Evolutionary conservation across 2,888 invertebrate species (phyloP), one percentile per base, ranked within the genome.

Genomic region (Heteropelma amictum): DNA sequence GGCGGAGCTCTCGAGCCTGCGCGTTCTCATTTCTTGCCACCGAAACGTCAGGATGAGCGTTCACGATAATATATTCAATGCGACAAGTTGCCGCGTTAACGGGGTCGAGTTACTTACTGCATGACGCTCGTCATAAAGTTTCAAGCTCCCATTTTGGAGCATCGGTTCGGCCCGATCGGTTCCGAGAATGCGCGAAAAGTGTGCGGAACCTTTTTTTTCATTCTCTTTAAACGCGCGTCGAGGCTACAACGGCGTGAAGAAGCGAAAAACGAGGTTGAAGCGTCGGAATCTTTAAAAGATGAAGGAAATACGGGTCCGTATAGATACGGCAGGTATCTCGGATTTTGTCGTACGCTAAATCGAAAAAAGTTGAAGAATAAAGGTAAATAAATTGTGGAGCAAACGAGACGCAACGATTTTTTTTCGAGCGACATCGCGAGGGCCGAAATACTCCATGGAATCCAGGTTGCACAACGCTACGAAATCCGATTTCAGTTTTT

Each of bases 401-500:
- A n/a, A n/a, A n/a, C n/a, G n/a, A n/a, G n/a, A n/a, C n/a, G n/a
- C n/a, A n/a, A n/a, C n/a, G n/a, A n/a, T n/a, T n/a, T n/a, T n/a
- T n/a, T n/a, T n/a, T n/a, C n/a, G n/a, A n/a, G n/a, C n/a, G n/a
- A n/a, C n/a, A n/a, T n/a, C n/a, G n/a, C n/a, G n/a, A n/a, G n/a
- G n/a, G n/a, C n/a, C n/a, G n/a, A n/a, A n/a, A n/a, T n/a, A n/a
- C n/a, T n/a, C n/a, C n/a, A n/a, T n/a, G n/a, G n/a, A n/a, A n/a
- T n/a, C n/a, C n/a, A n/a, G n/a, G n/a, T n/a, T 81, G 78, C 79
- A 77, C 80, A 79, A 80, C 42, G 56, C 7, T n/a, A 21, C 65
- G 63, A 76, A 73, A 69, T 77, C 77, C 74, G 77, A 77, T 79
- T 74, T 77, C 72, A 65, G 49, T 65, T 79, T 82, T 82, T 82